These are phyloP conservation scores for Montipora cactus DNA, from an alignment of 64 coral and sea anemone species.

Conservation along the genomic window DNA sequence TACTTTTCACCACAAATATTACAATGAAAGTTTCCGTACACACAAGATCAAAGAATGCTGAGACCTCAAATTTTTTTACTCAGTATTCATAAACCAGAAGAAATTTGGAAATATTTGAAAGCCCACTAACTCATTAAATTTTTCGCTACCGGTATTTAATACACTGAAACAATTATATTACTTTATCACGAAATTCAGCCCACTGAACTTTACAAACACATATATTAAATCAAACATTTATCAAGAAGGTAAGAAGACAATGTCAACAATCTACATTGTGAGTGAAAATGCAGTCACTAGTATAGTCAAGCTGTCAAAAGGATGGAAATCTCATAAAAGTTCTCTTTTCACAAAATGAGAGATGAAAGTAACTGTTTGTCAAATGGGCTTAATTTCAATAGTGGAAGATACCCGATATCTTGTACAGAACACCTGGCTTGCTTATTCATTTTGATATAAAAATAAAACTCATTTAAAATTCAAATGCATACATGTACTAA, in stretches of 20 bases:
- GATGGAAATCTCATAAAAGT: no score
- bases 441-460: constrained; percentile 30
- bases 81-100: background rate
- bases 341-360: no score
- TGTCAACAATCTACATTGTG: no score
- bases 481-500: background rate
- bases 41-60: background rate
- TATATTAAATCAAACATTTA: background rate
- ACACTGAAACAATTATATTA: no score
- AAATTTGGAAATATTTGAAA: background rate
- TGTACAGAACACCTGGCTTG: background rate
- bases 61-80: background rate
- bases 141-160: no score
- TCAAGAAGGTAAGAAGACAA: no score
- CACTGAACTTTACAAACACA: background rate
- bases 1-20: no score
- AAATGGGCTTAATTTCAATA: background rate
- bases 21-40: no score
- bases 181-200: background rate
- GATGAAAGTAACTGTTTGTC: background rate
- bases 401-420: background rate
- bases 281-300: no score
- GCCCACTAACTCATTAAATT: background rate
- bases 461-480: constrained; percentile 37
- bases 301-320: no score